Evolutionary conservation across 2,888 invertebrate genomes (phyloP), one percentile per base, ranked within the genome.

Genomic region (Penaeus monodon): DNA sequence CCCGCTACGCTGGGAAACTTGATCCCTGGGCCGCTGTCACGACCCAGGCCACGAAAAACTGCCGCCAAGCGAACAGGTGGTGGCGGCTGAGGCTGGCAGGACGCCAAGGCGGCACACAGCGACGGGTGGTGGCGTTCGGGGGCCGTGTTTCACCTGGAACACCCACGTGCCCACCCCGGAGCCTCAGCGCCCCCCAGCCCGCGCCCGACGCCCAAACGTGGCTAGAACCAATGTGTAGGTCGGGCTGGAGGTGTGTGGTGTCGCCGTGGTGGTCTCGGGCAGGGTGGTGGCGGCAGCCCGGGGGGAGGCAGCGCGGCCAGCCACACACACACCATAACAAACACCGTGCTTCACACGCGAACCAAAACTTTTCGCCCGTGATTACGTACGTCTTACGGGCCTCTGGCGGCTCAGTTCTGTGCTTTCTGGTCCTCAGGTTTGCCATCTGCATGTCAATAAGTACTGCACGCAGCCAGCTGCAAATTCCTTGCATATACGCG

Each of bases 161-260:
- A 73, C 73, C 73, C 73, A 73, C 73, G 73, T 73, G 73, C 73
- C 73, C 73, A 38, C 73, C 73, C 73, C 73, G 38, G 73, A 57
- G 57, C 57, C 57, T 57, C 57, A 12, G 57, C 57, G 33, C 73
- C 73, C 22, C 68, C 68, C 68, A 68, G 24, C 68, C 68, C 68
- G 68, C 68, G 68, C 68, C 29, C 29, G 68, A 68, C 68, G 68
- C 68, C 68, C 68, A 68, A 68, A 68, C 68, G 68, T 68, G 68
- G 68, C 68, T 29, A 68, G n/a, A 29, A 27, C 27, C 29, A 29
- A 68, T n/a, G 68, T 29, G 73, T n/a, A 73, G 73, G 73, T 29
- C 73, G 73, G 73, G 73, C 73, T 73, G 73, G 73, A 73, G 73
- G 73, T 73, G 73, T 57, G 73, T 73, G 73, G 73, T 73, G 73